A percentile compares a stretch with the other conserved stretches of the same genome.
phyloP scores from a whole-genome alignment of 2,113 vertebrate species.

The Nipponia nippon region DNA sequence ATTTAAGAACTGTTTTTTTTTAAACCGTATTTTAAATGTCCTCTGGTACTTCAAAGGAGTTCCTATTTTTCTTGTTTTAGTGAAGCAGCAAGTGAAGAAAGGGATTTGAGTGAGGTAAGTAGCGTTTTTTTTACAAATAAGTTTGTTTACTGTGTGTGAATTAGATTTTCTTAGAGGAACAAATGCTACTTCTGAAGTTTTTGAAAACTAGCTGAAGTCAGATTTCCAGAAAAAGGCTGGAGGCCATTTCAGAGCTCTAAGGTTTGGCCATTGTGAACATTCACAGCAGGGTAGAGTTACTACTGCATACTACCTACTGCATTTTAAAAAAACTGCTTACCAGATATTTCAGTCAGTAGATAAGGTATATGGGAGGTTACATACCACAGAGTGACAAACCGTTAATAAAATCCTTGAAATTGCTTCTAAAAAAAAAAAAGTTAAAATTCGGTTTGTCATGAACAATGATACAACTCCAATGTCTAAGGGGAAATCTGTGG shows the following conservation, averaged over 20 bases:
- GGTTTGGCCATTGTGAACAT: background rate
- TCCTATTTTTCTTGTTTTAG: constrained; percentile 59
- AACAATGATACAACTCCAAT: background rate
- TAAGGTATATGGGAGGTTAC: background rate
- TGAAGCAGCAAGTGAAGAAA: constrained; percentile 47
- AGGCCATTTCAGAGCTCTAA: background rate
- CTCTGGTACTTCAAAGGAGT: background rate
- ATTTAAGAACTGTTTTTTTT: background rate
- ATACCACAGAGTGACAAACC: background rate
- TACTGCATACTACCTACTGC: background rate
- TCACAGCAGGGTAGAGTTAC: background rate
- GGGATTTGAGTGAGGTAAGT: constrained; percentile 71
- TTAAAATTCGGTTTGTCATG: background rate
- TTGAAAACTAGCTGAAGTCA: background rate
- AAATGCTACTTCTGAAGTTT: background rate
- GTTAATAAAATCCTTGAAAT: background rate
- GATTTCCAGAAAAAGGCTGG: background rate
- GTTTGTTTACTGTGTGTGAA: background rate
- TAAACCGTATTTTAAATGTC: background rate
- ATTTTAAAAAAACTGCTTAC: background rate
- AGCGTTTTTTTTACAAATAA: background rate
- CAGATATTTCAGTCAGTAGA: background rate
- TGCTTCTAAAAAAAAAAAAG: background rate
- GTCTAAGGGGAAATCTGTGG: background rate
- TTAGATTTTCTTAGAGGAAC: background rate